Conservation (phyloP, 2,797 vertebrate species). For the Sphenodon punctatus region DNA sequence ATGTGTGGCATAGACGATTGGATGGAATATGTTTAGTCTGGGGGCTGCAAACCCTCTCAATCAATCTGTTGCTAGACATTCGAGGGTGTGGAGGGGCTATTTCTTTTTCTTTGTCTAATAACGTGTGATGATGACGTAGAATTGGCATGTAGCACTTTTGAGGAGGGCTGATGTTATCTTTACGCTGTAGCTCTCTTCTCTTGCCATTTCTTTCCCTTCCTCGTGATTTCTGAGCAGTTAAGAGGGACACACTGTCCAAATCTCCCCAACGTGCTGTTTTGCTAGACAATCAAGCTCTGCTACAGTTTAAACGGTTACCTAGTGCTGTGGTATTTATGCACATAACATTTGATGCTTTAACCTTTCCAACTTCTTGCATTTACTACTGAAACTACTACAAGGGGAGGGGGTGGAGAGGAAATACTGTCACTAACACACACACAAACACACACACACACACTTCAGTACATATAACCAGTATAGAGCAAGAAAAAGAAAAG, state of each 20-base stretch:
- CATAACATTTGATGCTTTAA: not conserved
- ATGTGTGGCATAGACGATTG: conserved; percentile 28
- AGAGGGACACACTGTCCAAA: not conserved
- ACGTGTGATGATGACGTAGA: conserved; percentile 38
- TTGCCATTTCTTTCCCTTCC: conserved; percentile 5
- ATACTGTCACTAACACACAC: not conserved
- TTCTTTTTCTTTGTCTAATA: conserved; percentile 34
- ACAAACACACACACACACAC: conserved; percentile 23
- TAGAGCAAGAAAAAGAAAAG: not conserved
- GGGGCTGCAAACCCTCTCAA: conserved; percentile 36
- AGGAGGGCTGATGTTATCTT: not conserved
- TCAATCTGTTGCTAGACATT: conserved; percentile 30
- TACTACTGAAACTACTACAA: conserved; percentile 20
- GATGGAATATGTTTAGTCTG: conserved; percentile 36
- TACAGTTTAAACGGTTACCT: conserved; percentile 12
- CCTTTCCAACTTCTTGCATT: conserved; percentile 20
- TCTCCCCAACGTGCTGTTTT: not conserved
- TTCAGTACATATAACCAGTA: conserved; percentile 9
- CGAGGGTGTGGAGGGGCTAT: conserved; percentile 30
- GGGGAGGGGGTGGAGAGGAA: not conserved
- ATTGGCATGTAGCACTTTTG: conserved; percentile 34
- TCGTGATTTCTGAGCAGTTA: conserved; percentile 14
- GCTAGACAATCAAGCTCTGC: not conserved
- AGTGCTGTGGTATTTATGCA: conserved; percentile 6
- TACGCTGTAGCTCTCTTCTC: not conserved